Evolutionary conservation across 1,140 invertebrate genomes (phyloP), one percentile per base, ranked within the genome.

Genomic region (Pectinophora gossypiella): DNA sequence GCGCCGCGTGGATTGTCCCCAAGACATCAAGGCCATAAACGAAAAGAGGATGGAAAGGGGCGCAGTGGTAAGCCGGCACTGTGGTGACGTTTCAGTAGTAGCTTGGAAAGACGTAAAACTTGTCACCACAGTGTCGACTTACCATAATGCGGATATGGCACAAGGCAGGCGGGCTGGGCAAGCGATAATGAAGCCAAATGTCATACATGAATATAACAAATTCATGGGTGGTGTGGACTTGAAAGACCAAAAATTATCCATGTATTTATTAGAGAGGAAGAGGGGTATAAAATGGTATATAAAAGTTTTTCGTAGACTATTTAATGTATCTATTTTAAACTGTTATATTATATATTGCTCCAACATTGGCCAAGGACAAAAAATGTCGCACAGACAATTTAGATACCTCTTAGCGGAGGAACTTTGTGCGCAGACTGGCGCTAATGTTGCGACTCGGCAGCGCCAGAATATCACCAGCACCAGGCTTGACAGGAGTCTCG

Each of bases 211-310:
- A 21, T 71, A 71, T n/a, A n/a, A n/a, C n/a, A n/a, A n/a, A n/a
- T n/a, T n/a, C n/a, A n/a, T n/a, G n/a, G n/a, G n/a, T n/a, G 67
- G 65, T 1, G 67, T 70, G 0, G 66, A 72, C 35, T 7, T 45
- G 6, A 52, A 60, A 32, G 70, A 73, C 42, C 68, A 72, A 46
- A 61, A 49, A n/a, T 40, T 68, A 3, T 53, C 54, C 22, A 59
- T 53, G 36, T 64, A 61, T 48, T 54, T 57, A 40, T 51, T 67
- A 23, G 64, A 67, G 36, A 32, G 61, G n/a, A 68, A 68, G 49
- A 21, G 64, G 18, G 47, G 48, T 2, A 13, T 56, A 4, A 69
- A 69, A 45, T 69, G 63, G 63, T 69, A 69, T 38, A 19, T 66
- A 0, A 70, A 64, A 44, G 51, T 59, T 6, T 64, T 68, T 23